Percentiles rank a stretch among this genome's conserved stretches.
These are phyloP conservation scores for Monochamus saltuarius DNA, from an alignment of 1,140 invertebrate genomes.

Conservation along the genomic window DNA sequence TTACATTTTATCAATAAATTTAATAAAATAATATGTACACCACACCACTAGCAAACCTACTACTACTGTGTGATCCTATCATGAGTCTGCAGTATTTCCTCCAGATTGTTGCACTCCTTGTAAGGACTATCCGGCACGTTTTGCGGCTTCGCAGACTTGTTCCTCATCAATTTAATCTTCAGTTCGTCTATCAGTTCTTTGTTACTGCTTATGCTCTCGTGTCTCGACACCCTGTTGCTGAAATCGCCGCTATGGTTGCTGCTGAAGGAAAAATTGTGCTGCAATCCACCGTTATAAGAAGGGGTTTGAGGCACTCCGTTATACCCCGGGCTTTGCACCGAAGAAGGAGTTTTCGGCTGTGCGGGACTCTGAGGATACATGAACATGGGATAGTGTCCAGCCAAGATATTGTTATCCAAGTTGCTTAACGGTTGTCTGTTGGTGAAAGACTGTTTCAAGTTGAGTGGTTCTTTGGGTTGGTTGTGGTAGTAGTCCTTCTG, in stretches of 20 bases:
- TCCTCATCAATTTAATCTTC: conserved; percentile 20
- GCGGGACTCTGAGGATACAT: background rate
- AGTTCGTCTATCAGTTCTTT: conserved; percentile 28
- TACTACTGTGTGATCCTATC: background rate
- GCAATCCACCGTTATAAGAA: background rate
- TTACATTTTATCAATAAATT: background rate
- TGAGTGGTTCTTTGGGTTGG: too few species aligned
- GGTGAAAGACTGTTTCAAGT: too few species aligned
- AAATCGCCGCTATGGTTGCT: too few species aligned
- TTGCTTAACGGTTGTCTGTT: background rate
- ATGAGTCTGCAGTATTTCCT: conserved; percentile 19
- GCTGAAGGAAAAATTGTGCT: too few species aligned
- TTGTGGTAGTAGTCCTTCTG: background rate
- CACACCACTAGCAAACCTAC: background rate
- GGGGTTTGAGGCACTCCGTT: background rate
- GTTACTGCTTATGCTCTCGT: conserved; percentile 12
- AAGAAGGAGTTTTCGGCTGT: background rate
- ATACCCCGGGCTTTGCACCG: background rate
- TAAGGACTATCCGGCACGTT: conserved; percentile 20
- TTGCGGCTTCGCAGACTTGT: conserved; percentile 20
- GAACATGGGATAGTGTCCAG: conserved; percentile 20
- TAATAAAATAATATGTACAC: conserved; percentile 12
- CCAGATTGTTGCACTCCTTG: conserved; percentile 25
- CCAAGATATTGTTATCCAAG: conserved; percentile 7
- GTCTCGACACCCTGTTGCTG: background rate